Evolutionary conservation across 2,888 invertebrate genomes (phyloP).

Genomic region (Ichneumoninae sp.): DNA sequence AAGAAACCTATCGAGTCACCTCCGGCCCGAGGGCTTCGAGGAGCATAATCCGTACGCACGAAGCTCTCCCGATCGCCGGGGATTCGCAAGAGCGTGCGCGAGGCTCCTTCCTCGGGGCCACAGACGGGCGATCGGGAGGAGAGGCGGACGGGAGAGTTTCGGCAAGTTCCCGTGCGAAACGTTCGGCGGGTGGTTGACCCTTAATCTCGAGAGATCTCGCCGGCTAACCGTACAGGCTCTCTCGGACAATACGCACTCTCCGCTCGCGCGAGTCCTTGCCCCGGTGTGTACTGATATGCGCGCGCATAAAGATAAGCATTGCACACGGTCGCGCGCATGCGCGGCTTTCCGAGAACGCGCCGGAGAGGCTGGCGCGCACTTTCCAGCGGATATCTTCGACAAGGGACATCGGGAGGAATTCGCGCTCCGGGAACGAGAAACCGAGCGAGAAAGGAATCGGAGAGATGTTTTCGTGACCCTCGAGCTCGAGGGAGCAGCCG

Average conservation of each 20-base stretch:
- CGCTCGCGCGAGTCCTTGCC: neutral
- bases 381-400: constrained; percentile 17
- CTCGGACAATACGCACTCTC: constrained; percentile 16
- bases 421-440: constrained; percentile 1
- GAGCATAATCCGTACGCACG: constrained; percentile 41
- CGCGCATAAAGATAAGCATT: neutral
- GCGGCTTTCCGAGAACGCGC: constrained; percentile 29
- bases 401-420: constrained; percentile 24
- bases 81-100: neutral
- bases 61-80: neutral
- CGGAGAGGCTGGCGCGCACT: neutral
- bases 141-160: constrained; percentile 7
- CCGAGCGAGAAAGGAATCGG: constrained; percentile 10
- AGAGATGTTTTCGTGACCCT: neutral
- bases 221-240: constrained; percentile 34
- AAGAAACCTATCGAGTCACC: constrained; percentile 55
- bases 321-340: constrained; percentile 6
- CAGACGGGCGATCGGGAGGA: neutral
- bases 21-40: constrained; percentile 44
- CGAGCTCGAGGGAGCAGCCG: neutral
- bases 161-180: constrained; percentile 5
- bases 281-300: neutral
- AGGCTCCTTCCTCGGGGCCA: neutral
- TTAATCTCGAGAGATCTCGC: constrained; percentile 59
- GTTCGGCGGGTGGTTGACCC: constrained; percentile 63